Evolutionary conservation across 2,888 invertebrate genomes (phyloP), one percentile per base, ranked within the genome.

Genomic region (Megalurothrips usitatus): DNA sequence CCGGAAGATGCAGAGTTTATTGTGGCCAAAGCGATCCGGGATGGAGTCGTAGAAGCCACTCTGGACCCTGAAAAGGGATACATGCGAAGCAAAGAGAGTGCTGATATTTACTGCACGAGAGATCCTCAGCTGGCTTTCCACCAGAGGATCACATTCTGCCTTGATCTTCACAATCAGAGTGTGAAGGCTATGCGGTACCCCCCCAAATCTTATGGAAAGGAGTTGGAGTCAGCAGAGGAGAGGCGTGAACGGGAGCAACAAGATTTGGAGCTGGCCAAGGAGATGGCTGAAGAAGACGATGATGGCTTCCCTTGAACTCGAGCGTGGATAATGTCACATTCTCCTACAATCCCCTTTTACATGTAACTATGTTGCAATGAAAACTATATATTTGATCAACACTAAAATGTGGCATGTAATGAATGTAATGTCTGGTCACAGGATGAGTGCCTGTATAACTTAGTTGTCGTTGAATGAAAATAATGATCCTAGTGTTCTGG

Each of bases 151-250:
- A 94, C 95, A 1, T 99, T 99, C 88, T 99, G 99, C 86, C 90
- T 99, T 84, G 97, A 99, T 88, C 91, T 99, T 84, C 98, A 99
- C 86, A 99, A 99, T 88, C 98, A 98, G 88, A 98, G 98, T 88
- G 98, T 99, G 82, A 99, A 98, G 88, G 99, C 99, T 0, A 98
- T 99, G 97, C 92, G 99, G 84, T 99, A 98, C 89, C 99, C 99
- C 28, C 98, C 98, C 0, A 99, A 99, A 87, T 97, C 98, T 0
- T 99, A 99, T 89, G 98, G 98, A 28, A 97, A 98, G 86, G 98
- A 99, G 87, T 89, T 99, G 82, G 99, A 99, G 87, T 97, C 97
- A 84, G 98, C 98, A 23, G 98, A 98, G 88, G 98, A 98, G 86
- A 91, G 98, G 80, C 91, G 98, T 82, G 98, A 98, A 87, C 90